phyloP scores from a whole-genome alignment of 2,797 vertebrate species.

The Leptoclinus maculatus region DNA sequence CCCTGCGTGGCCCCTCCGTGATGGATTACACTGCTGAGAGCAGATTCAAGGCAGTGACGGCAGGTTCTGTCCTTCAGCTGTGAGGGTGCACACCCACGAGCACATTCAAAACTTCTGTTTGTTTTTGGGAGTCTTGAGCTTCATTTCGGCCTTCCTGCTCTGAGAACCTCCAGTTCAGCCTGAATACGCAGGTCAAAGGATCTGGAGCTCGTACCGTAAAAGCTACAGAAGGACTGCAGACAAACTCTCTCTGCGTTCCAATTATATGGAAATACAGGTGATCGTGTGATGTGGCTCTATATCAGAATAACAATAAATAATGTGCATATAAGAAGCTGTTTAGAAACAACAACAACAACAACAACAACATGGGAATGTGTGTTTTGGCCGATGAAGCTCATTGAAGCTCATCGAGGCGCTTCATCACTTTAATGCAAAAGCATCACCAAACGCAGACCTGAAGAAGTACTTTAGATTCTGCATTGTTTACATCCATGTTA shows the following conservation, averaged over 20 bases:
- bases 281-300: not conserved
- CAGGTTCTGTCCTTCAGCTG: conserved; percentile 13
- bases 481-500: not conserved
- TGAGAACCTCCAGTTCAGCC: not conserved
- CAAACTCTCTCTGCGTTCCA: not conserved
- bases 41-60: conserved; percentile 48
- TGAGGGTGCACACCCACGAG: not conserved
- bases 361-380: not conserved
- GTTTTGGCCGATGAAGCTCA: not conserved
- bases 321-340: too few species aligned
- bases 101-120: not conserved
- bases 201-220: not conserved
- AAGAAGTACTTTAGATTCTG: not conserved
- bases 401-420: not conserved
- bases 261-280: not conserved
- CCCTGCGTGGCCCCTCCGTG: conserved; percentile 65
- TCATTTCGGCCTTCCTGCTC: not conserved
- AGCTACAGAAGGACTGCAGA: not conserved
- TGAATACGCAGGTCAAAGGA: not conserved
- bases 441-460: too few species aligned
- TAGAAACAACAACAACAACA: not conserved
- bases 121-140: not conserved
- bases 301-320: not conserved
- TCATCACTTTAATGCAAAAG: not conserved
- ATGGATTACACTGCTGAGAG: conserved; percentile 84